These are phyloP conservation scores for Dendrolimus kikuchii DNA, from an alignment of 1,140 invertebrate species.

Conservation along the genomic window DNA sequence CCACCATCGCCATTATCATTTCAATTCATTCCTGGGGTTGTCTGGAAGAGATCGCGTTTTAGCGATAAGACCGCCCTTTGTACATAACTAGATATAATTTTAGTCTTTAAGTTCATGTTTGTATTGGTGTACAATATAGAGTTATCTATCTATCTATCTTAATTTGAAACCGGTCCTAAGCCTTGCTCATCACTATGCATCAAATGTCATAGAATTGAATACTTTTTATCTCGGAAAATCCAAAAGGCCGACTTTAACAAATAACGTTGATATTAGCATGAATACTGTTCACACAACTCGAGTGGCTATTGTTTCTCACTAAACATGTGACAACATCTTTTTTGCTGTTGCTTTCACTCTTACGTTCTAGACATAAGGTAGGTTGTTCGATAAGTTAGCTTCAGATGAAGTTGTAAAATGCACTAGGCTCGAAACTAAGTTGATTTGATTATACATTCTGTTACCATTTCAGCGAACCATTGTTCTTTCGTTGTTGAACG, in stretches of 20 bases:
- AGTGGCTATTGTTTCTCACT: constrained; percentile 32
- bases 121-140: too few relatives aligned
- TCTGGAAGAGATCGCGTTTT: too few relatives aligned
- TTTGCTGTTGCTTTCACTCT: constrained; percentile 1
- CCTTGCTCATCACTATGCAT: background rate
- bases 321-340: constrained; percentile 15
- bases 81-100: too few relatives aligned
- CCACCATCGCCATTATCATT: too few relatives aligned
- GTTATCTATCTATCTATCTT: too few relatives aligned
- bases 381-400: constrained; percentile 6
- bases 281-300: constrained; percentile 29
- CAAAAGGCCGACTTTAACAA: constrained; percentile 13
- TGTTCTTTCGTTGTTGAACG: constrained; percentile 19
- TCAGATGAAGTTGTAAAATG: background rate
- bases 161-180: background rate
- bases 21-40: too few relatives aligned
- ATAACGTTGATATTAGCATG: constrained; percentile 40
- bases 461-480: constrained; percentile 26
- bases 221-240: constrained; percentile 4
- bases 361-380: constrained; percentile 12
- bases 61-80: too few relatives aligned
- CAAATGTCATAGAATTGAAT: too few relatives aligned
- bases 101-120: too few relatives aligned
- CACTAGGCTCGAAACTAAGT: constrained; percentile 23
- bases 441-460: constrained; percentile 44